Conservation (phyloP, 2,888 invertebrate genomes). For the Xestoiulus laeticollis region DNA sequence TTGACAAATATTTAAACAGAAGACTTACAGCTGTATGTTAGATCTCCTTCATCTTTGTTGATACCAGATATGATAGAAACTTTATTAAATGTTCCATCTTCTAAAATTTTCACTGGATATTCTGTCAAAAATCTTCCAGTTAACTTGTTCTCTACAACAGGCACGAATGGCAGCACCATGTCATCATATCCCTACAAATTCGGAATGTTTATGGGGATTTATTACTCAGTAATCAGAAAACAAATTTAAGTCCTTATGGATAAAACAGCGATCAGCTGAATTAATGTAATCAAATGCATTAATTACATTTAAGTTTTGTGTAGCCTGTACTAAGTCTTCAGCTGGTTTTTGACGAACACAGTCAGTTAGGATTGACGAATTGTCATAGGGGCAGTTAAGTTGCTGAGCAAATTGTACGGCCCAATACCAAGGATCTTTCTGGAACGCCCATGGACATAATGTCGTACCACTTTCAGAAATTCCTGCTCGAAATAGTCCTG, state of each 20-base stretch:
- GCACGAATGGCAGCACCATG: slow-evolving; percentile 39
- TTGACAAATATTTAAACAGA: neutral
- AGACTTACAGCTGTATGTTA: slow-evolving; percentile 28
- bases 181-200: neutral
- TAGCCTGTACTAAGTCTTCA: slow-evolving; percentile 48
- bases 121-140: slow-evolving; percentile 48
- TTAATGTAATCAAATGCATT: too few species aligned
- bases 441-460: neutral
- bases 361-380: slow-evolving; percentile 40
- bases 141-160: slow-evolving; percentile 34
- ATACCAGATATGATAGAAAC: slow-evolving; percentile 46
- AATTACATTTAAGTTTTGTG: slow-evolving; percentile 50
- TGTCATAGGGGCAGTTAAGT: slow-evolving; percentile 46
- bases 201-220: too few species aligned
- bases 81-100: slow-evolving; percentile 49
- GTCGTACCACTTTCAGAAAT: neutral
- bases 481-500: neutral
- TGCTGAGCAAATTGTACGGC: slow-evolving; percentile 49
- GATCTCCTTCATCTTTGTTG: slow-evolving; percentile 51
- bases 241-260: too few species aligned
- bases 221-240: too few species aligned
- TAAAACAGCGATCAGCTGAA: too few species aligned
- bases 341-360: slow-evolving; percentile 51
- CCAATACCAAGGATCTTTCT: neutral
- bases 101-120: neutral